A percentile compares a stretch with the other conserved stretches of the same genome.
phyloP scores from a whole-genome alignment of 2,797 vertebrate genomes.

The Gallinago nigripennis region DNA sequence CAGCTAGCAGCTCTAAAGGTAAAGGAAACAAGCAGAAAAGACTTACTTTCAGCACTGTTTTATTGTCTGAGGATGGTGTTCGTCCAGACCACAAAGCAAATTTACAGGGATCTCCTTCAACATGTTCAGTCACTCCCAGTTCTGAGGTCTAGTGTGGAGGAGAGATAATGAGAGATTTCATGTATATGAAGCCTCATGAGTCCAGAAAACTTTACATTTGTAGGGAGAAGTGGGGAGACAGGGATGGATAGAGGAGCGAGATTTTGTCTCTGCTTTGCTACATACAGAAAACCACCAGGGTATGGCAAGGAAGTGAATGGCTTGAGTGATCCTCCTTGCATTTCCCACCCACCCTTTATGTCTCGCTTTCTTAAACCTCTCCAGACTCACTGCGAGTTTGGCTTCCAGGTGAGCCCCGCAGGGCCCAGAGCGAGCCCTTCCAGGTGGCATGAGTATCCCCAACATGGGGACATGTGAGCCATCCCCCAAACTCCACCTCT shows the following conservation, averaged over 20 bases:
- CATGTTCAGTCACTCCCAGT: slow-evolving; percentile 95
- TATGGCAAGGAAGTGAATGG: neutral
- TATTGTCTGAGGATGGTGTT: slow-evolving; percentile 97
- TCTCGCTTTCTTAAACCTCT: neutral
- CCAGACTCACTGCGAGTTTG: neutral
- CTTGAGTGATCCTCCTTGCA: neutral
- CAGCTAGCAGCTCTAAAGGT: neutral
- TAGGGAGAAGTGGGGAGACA: neutral
- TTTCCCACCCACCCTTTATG: neutral
- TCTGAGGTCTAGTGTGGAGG: slow-evolving; percentile 89
- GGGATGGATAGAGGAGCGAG: neutral
- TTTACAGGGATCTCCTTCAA: slow-evolving; percentile 97
- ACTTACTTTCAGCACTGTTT: slow-evolving; percentile 94
- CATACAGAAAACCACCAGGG: neutral
- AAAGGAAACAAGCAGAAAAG: neutral
- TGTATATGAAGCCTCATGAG: neutral
- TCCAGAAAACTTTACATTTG: neutral
- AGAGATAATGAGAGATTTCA: slow-evolving; percentile 37
- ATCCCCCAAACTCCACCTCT: neutral
- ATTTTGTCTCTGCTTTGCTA: neutral
- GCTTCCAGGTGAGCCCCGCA: neutral
- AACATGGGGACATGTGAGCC: neutral
- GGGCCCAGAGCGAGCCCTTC: neutral
- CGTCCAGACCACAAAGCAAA: slow-evolving; percentile 97
- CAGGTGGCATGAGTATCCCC: neutral